These are phyloP conservation scores for Drosophila colorata DNA, from an alignment of 2,888 invertebrate genomes.

Conservation along the genomic window DNA sequence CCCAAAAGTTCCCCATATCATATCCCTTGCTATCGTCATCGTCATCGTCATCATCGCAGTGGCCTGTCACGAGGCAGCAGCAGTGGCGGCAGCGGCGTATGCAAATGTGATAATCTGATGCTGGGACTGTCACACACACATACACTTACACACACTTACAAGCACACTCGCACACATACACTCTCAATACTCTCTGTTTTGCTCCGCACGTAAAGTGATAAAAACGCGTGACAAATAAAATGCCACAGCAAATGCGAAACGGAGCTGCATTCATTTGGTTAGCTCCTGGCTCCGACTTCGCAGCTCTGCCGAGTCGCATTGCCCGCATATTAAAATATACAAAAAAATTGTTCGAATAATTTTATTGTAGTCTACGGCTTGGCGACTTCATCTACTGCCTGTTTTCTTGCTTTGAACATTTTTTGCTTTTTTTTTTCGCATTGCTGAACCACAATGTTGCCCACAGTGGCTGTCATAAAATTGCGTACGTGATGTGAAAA, in stretches of 20 bases:
- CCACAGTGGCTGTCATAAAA: constrained; percentile 71
- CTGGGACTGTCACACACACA: constrained; percentile 42
- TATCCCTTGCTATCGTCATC: constrained; percentile 35
- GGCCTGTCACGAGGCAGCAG: constrained; percentile 57
- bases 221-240: constrained; percentile 82
- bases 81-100: constrained; percentile 63
- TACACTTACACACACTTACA: constrained; percentile 17
- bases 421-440: background rate
- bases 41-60: constrained; percentile 57
- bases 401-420: constrained; percentile 21
- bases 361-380: constrained; percentile 72
- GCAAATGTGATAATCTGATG: constrained; percentile 82
- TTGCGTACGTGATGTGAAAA: constrained; percentile 66
- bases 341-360: constrained; percentile 65
- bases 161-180: constrained; percentile 1
- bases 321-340: constrained; percentile 73
- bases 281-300: constrained; percentile 25
- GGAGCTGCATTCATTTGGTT: constrained; percentile 67
- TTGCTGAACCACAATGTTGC: constrained; percentile 59
- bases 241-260: constrained; percentile 58
- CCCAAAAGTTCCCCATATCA: constrained; percentile 18
- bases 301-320: constrained; percentile 28
- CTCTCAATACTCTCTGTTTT: constrained; percentile 11
- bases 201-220: constrained; percentile 78
- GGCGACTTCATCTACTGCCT: constrained; percentile 54